Percentiles rank a stretch among this genome's conserved stretches.
Evolutionary conservation across 2,797 vertebrate species (phyloP).

Genomic region (Catostomus latipinnis): DNA sequence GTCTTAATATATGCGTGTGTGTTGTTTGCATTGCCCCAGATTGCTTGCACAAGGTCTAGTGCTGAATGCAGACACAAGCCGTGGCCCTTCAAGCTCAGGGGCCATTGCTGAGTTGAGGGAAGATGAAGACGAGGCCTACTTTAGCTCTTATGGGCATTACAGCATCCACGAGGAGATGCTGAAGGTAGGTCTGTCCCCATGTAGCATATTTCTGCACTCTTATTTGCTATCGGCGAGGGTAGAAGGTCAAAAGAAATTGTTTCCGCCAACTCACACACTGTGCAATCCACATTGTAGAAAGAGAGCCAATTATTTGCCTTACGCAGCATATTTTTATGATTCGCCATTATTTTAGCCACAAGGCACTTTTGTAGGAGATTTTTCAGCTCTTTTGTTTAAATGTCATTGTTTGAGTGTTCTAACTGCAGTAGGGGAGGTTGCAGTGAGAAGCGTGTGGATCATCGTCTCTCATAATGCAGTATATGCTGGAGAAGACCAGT

Average conservation of each 20-base stretch:
- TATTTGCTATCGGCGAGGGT: background rate
- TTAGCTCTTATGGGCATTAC: slow-evolving; percentile 95
- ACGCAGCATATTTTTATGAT: slow-evolving; percentile 8
- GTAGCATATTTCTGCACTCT: background rate
- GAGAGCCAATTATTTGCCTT: background rate
- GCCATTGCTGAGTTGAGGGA: slow-evolving; percentile 84
- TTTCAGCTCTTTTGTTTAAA: slow-evolving; percentile 21
- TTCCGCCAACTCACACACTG: background rate
- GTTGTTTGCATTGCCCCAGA: slow-evolving; percentile 71
- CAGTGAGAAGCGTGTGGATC: slow-evolving; percentile 22
- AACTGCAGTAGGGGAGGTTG: slow-evolving; percentile 32
- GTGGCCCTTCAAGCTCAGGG: slow-evolving; percentile 65
- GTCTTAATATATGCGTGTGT: slow-evolving; percentile 29
- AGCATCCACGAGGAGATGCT: slow-evolving; percentile 98
- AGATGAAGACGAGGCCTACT: slow-evolving; percentile 94
- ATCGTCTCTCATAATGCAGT: slow-evolving; percentile 53
- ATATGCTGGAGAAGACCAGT: slow-evolving; percentile 45
- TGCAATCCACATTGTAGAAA: background rate
- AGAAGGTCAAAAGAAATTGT: slow-evolving; percentile 17
- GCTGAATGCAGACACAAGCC: slow-evolving; percentile 82
- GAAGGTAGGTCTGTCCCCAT: slow-evolving; percentile 83
- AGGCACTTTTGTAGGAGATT: background rate
- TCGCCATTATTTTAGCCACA: background rate
- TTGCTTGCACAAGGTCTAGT: slow-evolving; percentile 90
- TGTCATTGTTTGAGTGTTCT: slow-evolving; percentile 29